These are phyloP conservation scores for Bombus difficillimus DNA, from an alignment of 1,140 invertebrate species.

Conservation along the genomic window DNA sequence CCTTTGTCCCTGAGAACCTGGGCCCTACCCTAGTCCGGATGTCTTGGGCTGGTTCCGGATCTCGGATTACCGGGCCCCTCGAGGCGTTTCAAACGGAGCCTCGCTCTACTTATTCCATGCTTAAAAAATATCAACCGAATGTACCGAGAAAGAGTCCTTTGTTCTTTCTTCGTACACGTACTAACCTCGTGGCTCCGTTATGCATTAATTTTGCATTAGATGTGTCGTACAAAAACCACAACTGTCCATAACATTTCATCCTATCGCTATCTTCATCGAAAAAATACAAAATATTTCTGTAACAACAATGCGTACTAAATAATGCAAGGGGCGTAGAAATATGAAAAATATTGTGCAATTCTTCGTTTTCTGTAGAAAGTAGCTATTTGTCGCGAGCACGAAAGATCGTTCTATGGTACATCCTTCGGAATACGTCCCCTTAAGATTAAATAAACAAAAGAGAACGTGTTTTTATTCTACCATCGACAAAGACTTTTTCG, in stretches of 20 bases:
- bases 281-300: neutral
- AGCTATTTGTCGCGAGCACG: too few relatives aligned
- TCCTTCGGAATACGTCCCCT: accelerated
- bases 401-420: too few relatives aligned
- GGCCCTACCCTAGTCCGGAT: conserved; percentile 53
- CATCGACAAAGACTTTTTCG: too few relatives aligned
- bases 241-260: neutral
- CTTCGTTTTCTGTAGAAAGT: too few relatives aligned
- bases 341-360: too few relatives aligned
- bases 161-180: conserved; percentile 28
- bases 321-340: too few relatives aligned
- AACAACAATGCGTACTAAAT: neutral
- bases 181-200: conserved; percentile 34
- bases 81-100: conserved; percentile 58
- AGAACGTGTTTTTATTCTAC: too few relatives aligned
- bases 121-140: conserved; percentile 61
- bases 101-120: conserved; percentile 60
- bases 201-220: conserved; percentile 31
- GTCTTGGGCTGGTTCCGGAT: conserved; percentile 66
- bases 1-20: conserved; percentile 58
- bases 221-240: neutral
- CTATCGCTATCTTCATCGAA: neutral
- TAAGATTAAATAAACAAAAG: too few relatives aligned
- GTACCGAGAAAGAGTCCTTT: conserved; percentile 43
- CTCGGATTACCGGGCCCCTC: conserved; percentile 60